These are phyloP conservation scores for Semotilus atromaculatus DNA, from an alignment of 2,797 vertebrate species.

Conservation along the genomic window DNA sequence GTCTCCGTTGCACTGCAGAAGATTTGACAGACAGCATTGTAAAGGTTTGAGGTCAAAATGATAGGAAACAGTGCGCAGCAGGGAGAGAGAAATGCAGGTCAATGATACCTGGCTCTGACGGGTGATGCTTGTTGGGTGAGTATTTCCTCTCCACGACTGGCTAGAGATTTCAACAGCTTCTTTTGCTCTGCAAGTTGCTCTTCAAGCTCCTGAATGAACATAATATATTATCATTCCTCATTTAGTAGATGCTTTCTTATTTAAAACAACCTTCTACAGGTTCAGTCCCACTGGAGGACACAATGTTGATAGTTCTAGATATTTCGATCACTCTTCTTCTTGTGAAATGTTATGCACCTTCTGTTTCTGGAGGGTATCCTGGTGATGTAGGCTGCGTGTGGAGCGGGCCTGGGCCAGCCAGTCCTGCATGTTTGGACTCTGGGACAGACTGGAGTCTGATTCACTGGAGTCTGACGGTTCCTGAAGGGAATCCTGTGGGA, in stretches of 20 bases:
- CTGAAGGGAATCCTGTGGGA: slow-evolving; percentile 85
- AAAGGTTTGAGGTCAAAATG: background rate
- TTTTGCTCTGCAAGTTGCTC: slow-evolving; percentile 92
- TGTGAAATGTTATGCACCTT: slow-evolving; percentile 73
- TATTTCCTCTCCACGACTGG: slow-evolving; percentile 90
- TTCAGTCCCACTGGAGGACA: background rate
- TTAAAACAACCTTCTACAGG: background rate
- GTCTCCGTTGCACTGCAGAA: slow-evolving; percentile 78
- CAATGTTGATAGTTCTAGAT: background rate
- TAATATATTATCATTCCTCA: slow-evolving; percentile 18
- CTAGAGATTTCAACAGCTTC: slow-evolving; percentile 89
- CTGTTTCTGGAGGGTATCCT: slow-evolving; percentile 88
- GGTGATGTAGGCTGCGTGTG: slow-evolving; percentile 86
- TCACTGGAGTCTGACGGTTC: slow-evolving; percentile 87
- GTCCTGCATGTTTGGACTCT: slow-evolving; percentile 92
- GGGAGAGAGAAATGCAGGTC: background rate
- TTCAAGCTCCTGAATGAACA: slow-evolving; percentile 85
- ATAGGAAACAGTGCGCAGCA: background rate
- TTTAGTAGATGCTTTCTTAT: background rate
- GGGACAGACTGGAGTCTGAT: slow-evolving; percentile 81
- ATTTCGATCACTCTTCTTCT: background rate
- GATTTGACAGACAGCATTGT: slow-evolving; percentile 20
- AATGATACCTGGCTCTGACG: slow-evolving; percentile 65
- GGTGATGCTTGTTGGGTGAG: slow-evolving; percentile 85
- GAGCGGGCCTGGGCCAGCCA: slow-evolving; percentile 92